Percentiles rank a stretch among this genome's conserved stretches.
phyloP scores from a whole-genome alignment of 2,888 invertebrate genomes.

The Gymnosoma rotundatum region DNA sequence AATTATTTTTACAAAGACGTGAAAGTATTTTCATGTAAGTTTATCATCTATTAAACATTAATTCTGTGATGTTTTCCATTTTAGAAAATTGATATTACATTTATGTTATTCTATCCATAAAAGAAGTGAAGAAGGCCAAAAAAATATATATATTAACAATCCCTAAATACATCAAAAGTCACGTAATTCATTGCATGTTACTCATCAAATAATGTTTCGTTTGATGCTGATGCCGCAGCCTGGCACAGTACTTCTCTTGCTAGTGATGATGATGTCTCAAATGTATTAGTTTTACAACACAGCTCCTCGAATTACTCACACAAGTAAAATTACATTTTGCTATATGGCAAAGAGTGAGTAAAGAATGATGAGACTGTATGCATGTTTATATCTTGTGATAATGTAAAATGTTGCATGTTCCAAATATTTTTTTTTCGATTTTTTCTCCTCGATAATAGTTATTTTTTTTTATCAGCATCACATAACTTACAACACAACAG shows the following conservation, averaged over 20 bases:
- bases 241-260: background rate
- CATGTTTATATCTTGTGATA: constrained; percentile 19
- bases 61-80: constrained; percentile 37
- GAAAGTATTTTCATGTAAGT: background rate
- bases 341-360: too few relatives aligned
- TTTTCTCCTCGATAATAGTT: constrained; percentile 59
- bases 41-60: constrained; percentile 19
- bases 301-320: constrained; percentile 4
- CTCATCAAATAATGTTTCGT: constrained; percentile 60
- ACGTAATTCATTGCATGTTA: constrained; percentile 70
- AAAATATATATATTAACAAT: background rate
- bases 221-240: constrained; percentile 27
- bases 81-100: constrained; percentile 32
- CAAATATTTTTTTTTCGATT: constrained; percentile 47
- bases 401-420: constrained; percentile 55
- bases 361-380: background rate
- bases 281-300: background rate
- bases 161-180: constrained; percentile 67
- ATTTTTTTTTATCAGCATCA: constrained; percentile 47
- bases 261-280: constrained; percentile 54
- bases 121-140: constrained; percentile 10
- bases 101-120: constrained; percentile 30
- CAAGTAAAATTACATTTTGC: background rate
- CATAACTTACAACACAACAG: constrained; percentile 46
- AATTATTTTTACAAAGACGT: constrained; percentile 12